Evolutionary conservation across 2,797 vertebrate genomes (phyloP), one percentile per base, ranked within the genome.

Genomic region (Furcifer pardalis): DNA sequence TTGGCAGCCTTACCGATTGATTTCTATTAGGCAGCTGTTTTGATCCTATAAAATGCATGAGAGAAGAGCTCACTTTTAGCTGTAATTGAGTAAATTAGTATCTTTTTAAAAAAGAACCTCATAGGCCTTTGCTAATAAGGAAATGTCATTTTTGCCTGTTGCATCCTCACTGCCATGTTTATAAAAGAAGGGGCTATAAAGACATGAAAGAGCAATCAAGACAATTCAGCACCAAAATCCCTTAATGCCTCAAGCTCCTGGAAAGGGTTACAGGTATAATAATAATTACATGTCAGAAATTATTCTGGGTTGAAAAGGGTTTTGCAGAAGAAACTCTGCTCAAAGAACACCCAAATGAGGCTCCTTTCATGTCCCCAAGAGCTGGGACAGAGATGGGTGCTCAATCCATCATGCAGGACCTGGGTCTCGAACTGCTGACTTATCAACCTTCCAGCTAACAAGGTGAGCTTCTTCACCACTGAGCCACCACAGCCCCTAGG

Each of bases 181-280:
- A 13, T 32, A 65, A n/a, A 19, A 10, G 2, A 8, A 27, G 69
- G 7, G 25, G 42, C 49, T 12, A n/a, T 17, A 3, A 76, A 21
- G 49, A 71, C 40, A 37, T 2, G 32, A 49, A 69, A 40, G 4
- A 3, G 27, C 56, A 40, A 71, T 72, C 12, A 25, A 56, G 56
- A 62, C 42, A 37, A 25, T 21, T 71, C 42, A 62, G n/a, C 25
- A 30, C 9, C 40, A 8, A 32, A 52, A 21, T 77, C 79, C 66
- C 79, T 40, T n/a, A 77, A 77, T 30, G 10, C 37, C 7, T 79
- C 25, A 30, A 46, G 52, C 81, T 86, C 84, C 65, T 86, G 84
- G 84, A 82, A 86, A 81, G 84, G 65, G 44, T 72, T n/a, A 74
- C 84, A 82, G 84, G n/a, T n/a, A n/a, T n/a, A n/a, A n/a, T n/a